Evolutionary conservation across 2,888 invertebrate genomes (phyloP).

Genomic region (Strigamia transsilvanica): DNA sequence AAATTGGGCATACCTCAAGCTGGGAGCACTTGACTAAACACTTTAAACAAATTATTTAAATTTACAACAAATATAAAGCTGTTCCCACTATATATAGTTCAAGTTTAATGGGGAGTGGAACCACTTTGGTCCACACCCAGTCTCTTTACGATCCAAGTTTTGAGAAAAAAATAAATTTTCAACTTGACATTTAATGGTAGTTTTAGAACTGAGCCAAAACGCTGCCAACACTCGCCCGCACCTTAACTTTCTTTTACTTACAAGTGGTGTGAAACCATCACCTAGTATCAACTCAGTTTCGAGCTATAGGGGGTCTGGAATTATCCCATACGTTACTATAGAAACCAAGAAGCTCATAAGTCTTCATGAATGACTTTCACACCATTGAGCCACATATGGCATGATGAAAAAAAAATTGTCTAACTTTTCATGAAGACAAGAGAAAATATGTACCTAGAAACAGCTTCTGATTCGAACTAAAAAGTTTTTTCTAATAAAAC

Average conservation of each 20-base stretch:
- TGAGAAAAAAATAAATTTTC: slow-evolving; percentile 36
- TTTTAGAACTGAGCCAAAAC: slow-evolving; percentile 43
- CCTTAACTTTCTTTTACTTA: slow-evolving; percentile 47
- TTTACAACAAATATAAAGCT: slow-evolving; percentile 22
- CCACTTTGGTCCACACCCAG: slow-evolving; percentile 45
- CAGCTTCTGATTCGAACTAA: not conserved
- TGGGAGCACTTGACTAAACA: not conserved
- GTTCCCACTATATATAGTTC: slow-evolving; percentile 1
- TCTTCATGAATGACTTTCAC: slow-evolving; percentile 47
- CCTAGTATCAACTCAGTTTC: slow-evolving; percentile 31
- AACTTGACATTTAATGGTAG: slow-evolving; percentile 44
- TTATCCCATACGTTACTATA: slow-evolving; percentile 39
- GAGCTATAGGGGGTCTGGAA: slow-evolving; percentile 39
- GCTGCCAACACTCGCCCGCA: slow-evolving; percentile 35
- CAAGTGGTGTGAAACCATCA: slow-evolving; percentile 49
- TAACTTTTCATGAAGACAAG: slow-evolving; percentile 40
- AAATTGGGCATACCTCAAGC: not conserved
- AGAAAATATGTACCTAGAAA: slow-evolving; percentile 37
- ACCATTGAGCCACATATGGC: slow-evolving; percentile 7
- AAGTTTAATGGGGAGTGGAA: slow-evolving; percentile 25
- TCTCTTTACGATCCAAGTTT: slow-evolving; percentile 44
- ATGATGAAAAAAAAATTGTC: slow-evolving; percentile 8
- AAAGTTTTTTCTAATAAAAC: not conserved
- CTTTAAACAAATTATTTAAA: slow-evolving; percentile 10
- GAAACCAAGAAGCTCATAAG: slow-evolving; percentile 41